phyloP scores from a whole-genome alignment of 2,888 invertebrate species.

The Argyra leucocephala region DNA sequence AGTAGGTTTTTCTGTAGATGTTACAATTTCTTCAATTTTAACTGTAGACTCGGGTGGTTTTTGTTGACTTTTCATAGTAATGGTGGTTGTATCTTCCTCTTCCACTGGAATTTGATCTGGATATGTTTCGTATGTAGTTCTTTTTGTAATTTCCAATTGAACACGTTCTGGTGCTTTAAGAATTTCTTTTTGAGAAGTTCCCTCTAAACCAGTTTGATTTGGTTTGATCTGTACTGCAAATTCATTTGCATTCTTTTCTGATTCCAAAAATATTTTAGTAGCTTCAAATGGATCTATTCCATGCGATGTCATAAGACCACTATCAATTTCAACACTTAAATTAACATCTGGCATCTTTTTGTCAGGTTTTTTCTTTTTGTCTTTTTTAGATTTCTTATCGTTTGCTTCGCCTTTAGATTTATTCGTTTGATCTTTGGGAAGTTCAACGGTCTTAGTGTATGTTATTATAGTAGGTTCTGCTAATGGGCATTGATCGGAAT shows the following conservation, averaged over 20 bases:
- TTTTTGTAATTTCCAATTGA: slow-evolving; percentile 35
- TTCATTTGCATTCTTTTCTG: slow-evolving; percentile 23
- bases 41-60: slow-evolving; percentile 34
- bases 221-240: slow-evolving; percentile 14
- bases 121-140: slow-evolving; percentile 34
- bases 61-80: slow-evolving; percentile 30
- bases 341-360: slow-evolving; percentile 40
- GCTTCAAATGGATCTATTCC: slow-evolving; percentile 21
- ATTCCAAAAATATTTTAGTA: slow-evolving; percentile 22
- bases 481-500: slow-evolving; percentile 43
- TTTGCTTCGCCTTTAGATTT: background rate
- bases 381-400: slow-evolving; percentile 37
- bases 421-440: slow-evolving; percentile 39
- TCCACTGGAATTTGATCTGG: slow-evolving; percentile 22
- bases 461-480: slow-evolving; percentile 34
- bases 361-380: slow-evolving; percentile 29
- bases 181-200: background rate
- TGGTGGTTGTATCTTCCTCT: slow-evolving; percentile 34
- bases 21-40: slow-evolving; percentile 18
- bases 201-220: slow-evolving; percentile 8
- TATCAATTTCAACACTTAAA: slow-evolving; percentile 34
- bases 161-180: slow-evolving; percentile 26
- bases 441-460: slow-evolving; percentile 35
- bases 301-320: slow-evolving; percentile 25
- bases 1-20: slow-evolving; percentile 46